Evolutionary conservation across 1,140 invertebrate genomes (phyloP), one percentile per base, ranked within the genome.

Genomic region (Microvelia longipes): DNA sequence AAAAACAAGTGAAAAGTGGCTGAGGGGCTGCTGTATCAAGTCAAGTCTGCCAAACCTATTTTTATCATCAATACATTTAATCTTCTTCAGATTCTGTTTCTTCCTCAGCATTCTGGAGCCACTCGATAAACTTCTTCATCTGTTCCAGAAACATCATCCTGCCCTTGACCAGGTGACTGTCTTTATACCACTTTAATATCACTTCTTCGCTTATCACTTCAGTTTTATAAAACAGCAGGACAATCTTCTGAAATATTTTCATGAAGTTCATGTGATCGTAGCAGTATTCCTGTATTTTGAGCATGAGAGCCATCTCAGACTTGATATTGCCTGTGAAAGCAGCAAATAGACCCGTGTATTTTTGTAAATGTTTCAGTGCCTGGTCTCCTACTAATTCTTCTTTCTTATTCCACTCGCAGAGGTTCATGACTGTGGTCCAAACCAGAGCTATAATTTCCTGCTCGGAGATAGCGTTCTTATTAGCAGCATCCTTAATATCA

Each of bases 201-300:
- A 90, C 88, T 79, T 92, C 92, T 83, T 96, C 94, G 1, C 91
- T 92, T 68, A 97, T 83, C 29, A 96, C 90, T 81, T 96, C 92
- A 75, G 87, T 92, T 86, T 95, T 96, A 83, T 98, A 98, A 82
- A 97, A 90, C 75, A 97, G 87, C 79, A 97, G 85, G 76, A 97
- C 89, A 76, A 98, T 96, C 82, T 97, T 97, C 77, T 94, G 93
- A 86, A 98, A 98, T 79, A 93, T 92, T 80, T 96, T 95, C 91
- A 98, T 94, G 80, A 98, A 97, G 80, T 92, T 94, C 93, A 97
- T 97, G 82, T 98, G 97, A 77, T 96, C 94, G 80, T 97, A 98
- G 82, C 95, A 98, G 82, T 91, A 98, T 78, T 97, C 94, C 81
- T 98, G 95, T 74, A 97, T 89, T 79, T 93, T 93, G 67, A 93